Evolutionary conservation across 2,888 invertebrate species (phyloP).

Genomic region (Apodemia duryi): DNA sequence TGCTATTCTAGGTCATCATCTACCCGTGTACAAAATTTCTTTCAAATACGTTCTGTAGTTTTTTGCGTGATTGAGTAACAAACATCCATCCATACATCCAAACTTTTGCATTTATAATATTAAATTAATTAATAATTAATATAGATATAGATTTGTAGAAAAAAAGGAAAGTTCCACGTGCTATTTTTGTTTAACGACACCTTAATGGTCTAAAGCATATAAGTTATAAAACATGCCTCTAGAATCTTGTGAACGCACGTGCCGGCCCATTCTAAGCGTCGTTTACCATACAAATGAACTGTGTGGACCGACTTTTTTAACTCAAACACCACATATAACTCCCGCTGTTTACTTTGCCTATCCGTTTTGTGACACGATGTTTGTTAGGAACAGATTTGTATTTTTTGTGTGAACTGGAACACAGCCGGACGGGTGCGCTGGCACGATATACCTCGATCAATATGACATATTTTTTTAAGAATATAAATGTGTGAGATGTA

Average conservation of each 20-base stretch:
- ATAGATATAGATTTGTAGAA: no score
- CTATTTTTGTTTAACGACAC: neutral
- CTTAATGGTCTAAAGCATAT: neutral
- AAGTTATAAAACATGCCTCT: neutral
- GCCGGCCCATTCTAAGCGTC: conserved; percentile 75
- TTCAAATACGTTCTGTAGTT: no score
- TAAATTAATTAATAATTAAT: no score
- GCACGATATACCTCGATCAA: no score
- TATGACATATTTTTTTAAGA: no score
- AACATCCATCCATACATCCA: no score
- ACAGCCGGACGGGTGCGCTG: neutral
- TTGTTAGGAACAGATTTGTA: conserved; percentile 23
- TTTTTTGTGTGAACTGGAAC: conserved; percentile 22
- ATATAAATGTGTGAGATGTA: no score
- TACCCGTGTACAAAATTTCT: no score
- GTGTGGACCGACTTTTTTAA: conserved; percentile 60
- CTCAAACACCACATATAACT: conserved; percentile 62
- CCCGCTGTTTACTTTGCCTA: conserved; percentile 40
- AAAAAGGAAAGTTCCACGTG: no score
- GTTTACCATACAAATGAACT: conserved; percentile 76
- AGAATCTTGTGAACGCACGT: conserved; percentile 65
- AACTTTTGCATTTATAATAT: no score
- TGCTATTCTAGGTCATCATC: no score
- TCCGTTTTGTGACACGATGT: conserved; percentile 31
- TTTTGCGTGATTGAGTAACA: no score